Evolutionary conservation across 2,113 vertebrate genomes (phyloP).

Genomic region (Amphilophus citrinellus): DNA sequence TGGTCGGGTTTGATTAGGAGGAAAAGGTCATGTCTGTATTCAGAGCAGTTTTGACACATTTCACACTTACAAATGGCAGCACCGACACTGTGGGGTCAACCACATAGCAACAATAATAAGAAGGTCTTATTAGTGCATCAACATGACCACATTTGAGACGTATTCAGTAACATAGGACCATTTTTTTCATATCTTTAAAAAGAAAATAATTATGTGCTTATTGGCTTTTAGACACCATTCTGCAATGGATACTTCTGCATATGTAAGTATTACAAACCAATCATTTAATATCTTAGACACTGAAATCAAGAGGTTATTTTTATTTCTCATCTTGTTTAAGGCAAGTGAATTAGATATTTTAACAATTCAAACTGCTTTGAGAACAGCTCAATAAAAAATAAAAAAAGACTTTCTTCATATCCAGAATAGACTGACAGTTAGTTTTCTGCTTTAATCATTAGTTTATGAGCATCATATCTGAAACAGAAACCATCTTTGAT

Average conservation of each 20-base stretch:
- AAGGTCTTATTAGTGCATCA: not conserved
- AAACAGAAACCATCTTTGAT: conserved; percentile 12
- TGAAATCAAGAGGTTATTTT: not conserved
- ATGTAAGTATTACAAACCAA: not conserved
- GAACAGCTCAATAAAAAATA: not conserved
- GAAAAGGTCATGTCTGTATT: conserved; percentile 16
- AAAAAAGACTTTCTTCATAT: not conserved
- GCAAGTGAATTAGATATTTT: fast-evolving
- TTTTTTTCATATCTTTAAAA: not conserved
- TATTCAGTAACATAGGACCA: not conserved
- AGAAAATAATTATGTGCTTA: fast-evolving
- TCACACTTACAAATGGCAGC: conserved; percentile 6
- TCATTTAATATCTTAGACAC: no score
- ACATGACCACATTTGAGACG: not conserved
- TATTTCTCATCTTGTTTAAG: not conserved
- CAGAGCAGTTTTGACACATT: not conserved
- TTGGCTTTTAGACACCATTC: not conserved
- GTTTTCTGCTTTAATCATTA: not conserved
- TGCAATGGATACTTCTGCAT: not conserved
- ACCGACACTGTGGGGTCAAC: not conserved
- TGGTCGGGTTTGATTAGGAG: conserved; percentile 3
- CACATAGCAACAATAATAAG: not conserved
- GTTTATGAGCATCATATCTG: not conserved
- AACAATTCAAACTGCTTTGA: not conserved
- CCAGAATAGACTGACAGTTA: not conserved